Percentiles rank a stretch among this genome's conserved stretches.
Conservation (phyloP, 2,888 invertebrate genomes). For the Arge pagana region DNA sequence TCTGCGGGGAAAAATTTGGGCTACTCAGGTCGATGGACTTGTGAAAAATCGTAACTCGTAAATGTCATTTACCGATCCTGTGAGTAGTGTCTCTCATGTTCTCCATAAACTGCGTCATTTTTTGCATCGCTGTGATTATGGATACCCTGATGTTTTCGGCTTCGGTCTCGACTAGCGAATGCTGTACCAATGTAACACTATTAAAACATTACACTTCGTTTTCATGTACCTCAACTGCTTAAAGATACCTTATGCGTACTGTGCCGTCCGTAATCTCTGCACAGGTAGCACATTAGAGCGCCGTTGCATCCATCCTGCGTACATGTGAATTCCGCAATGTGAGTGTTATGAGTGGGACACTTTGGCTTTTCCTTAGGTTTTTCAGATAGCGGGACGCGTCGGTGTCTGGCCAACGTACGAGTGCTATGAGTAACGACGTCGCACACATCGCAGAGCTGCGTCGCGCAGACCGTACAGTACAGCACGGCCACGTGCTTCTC, state of each 20-base stretch:
- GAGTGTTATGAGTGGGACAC: conserved; percentile 62
- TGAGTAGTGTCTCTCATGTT: conserved; percentile 61
- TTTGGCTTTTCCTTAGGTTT: conserved; percentile 63
- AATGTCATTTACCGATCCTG: conserved; percentile 51
- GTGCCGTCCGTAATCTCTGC: conserved; percentile 65
- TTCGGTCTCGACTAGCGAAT: conserved; percentile 62
- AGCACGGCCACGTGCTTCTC: conserved; percentile 62
- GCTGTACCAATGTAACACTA: conserved; percentile 56
- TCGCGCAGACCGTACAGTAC: conserved; percentile 63
- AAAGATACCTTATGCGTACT: conserved; percentile 60
- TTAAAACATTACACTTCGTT: background rate
- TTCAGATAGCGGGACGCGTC: conserved; percentile 62
- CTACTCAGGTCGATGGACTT: background rate
- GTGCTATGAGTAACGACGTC: conserved; percentile 62
- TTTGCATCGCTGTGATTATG: conserved; percentile 59
- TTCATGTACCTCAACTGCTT: background rate
- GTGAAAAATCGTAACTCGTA: background rate
- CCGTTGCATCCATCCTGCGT: conserved; percentile 62
- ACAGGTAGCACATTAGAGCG: conserved; percentile 65
- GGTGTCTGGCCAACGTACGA: conserved; percentile 61
- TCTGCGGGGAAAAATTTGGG: conserved; percentile 39
- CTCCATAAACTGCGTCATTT: conserved; percentile 62
- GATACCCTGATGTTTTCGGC: conserved; percentile 62
- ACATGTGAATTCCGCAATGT: conserved; percentile 64
- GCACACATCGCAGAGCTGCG: conserved; percentile 63